These are phyloP conservation scores for Oostethus manadensis DNA, from an alignment of 2,113 vertebrate genomes.

Conservation along the genomic window DNA sequence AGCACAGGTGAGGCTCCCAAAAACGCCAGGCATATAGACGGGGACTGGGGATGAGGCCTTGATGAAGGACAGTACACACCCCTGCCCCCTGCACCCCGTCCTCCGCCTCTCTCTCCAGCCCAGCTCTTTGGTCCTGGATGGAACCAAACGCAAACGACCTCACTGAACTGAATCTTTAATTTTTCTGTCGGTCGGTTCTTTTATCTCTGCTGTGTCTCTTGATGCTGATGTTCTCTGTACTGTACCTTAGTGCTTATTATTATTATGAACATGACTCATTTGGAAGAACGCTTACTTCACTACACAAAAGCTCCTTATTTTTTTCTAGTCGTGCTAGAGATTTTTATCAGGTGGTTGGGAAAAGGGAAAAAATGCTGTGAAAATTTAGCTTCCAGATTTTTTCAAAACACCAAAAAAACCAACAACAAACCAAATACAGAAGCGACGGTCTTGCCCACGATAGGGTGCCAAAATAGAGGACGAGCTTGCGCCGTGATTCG, in stretches of 20 bases:
- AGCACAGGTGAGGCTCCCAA: constrained; percentile 44
- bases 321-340: constrained; percentile 78
- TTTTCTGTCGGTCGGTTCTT: constrained; percentile 65
- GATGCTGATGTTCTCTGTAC: constrained; percentile 65
- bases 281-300: constrained; percentile 73
- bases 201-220: constrained; percentile 71
- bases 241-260: constrained; percentile 63
- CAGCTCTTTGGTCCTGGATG: constrained; percentile 73
- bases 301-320: constrained; percentile 71
- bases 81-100: constrained; percentile 38
- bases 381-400: constrained; percentile 78
- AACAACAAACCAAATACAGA: constrained; percentile 64
- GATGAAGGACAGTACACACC: constrained; percentile 32
- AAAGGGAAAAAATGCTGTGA: constrained; percentile 76
- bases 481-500: too few species aligned
- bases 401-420: constrained; percentile 70
- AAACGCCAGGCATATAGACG: constrained; percentile 23
- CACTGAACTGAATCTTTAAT: constrained; percentile 75
- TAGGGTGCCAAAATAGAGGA: neutral
- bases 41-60: neutral
- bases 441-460: neutral
- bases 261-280: constrained; percentile 50
- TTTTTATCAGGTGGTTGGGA: constrained; percentile 81
- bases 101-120: constrained; percentile 61
- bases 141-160: constrained; percentile 76